A percentile compares a stretch with the other conserved stretches of the same genome.
phyloP scores from a whole-genome alignment of 2,113 vertebrate genomes.

The Eidolon helvum region DNA sequence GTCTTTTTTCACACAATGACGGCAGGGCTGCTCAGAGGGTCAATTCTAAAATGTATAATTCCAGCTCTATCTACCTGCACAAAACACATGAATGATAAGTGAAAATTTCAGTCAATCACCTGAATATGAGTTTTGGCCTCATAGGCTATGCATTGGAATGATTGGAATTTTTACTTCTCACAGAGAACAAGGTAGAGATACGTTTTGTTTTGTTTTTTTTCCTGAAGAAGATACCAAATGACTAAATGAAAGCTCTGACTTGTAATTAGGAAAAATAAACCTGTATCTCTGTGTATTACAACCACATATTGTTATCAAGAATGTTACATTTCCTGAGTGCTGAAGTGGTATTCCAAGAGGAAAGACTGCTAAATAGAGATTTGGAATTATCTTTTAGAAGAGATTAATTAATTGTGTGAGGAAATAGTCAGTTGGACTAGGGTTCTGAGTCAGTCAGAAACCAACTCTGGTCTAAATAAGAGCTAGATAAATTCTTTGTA shows the following conservation, averaged over 20 bases:
- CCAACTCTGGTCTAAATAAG: background rate
- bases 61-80: background rate
- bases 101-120: background rate
- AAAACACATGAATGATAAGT: background rate
- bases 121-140: background rate
- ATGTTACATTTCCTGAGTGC: background rate
- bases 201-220: background rate
- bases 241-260: background rate
- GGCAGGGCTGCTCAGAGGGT: background rate
- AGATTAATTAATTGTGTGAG: background rate
- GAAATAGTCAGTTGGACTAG: background rate
- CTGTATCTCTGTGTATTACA: background rate
- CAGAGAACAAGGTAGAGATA: background rate
- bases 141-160: background rate
- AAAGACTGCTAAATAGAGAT: conserved; percentile 37
- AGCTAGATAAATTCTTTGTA: background rate
- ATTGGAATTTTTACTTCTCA: background rate
- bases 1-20: background rate
- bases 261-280: background rate
- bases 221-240: conserved; percentile 21
- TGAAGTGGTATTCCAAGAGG: background rate
- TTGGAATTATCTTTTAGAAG: conserved; percentile 5
- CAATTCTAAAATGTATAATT: background rate
- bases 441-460: background rate
- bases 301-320: background rate